Evolutionary conservation across 1,140 invertebrate species (phyloP).

Genomic region (Druon quercuslanigerum): DNA sequence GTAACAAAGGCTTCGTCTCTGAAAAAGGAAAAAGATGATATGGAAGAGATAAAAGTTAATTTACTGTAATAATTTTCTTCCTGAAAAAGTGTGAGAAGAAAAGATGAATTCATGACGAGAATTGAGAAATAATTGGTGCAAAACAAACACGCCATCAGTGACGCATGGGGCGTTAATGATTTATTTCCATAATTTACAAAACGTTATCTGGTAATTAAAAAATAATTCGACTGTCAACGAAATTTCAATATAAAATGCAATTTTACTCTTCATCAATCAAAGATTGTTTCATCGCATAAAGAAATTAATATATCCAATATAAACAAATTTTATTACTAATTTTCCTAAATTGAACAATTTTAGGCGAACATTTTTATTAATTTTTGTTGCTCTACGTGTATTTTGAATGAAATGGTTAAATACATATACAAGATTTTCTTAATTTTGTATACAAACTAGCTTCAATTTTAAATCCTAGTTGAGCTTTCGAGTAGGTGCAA

Average conservation of each 20-base stretch:
- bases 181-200: conserved; percentile 1
- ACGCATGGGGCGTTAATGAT: background rate
- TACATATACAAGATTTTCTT: background rate
- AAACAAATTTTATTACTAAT: too few relatives aligned
- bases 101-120: conserved; percentile 12
- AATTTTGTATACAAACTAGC: background rate
- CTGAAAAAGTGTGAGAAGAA: conserved; percentile 14
- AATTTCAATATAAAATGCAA: conserved; percentile 5
- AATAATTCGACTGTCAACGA: background rate
- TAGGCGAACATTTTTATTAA: too few relatives aligned
- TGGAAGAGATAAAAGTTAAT: background rate
- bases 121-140: background rate
- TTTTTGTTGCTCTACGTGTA: too few relatives aligned
- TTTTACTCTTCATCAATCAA: too few relatives aligned
- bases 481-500: background rate
- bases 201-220: background rate
- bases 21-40: background rate
- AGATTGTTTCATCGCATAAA: too few relatives aligned
- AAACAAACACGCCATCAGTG: conserved; percentile 1
- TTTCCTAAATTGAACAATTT: too few relatives aligned
- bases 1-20: background rate
- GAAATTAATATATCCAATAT: too few relatives aligned
- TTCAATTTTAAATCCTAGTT: conserved; percentile 1
- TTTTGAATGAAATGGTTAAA: too few relatives aligned
- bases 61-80: background rate